These are phyloP conservation scores for Gopherus flavomarginatus DNA, from an alignment of 2,113 vertebrate genomes.

Conservation along the genomic window DNA sequence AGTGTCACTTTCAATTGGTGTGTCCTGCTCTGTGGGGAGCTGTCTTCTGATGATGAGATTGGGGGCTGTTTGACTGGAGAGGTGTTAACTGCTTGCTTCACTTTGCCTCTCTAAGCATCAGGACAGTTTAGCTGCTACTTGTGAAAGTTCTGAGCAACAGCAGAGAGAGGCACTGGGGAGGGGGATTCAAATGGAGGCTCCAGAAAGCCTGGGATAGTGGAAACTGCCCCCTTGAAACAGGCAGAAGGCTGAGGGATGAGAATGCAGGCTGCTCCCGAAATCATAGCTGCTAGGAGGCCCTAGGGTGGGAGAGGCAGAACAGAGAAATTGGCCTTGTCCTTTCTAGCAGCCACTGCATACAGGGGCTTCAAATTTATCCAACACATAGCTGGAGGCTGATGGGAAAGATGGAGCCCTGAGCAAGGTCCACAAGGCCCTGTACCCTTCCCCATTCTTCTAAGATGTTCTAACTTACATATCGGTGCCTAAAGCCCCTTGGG, in stretches of 20 bases:
- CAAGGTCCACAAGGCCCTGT: neutral
- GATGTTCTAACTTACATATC: neutral
- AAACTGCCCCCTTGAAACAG: neutral
- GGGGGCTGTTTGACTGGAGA: neutral
- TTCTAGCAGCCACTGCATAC: neutral
- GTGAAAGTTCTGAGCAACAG: neutral
- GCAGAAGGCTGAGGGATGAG: neutral
- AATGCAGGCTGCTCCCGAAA: neutral
- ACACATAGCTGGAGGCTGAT: neutral
- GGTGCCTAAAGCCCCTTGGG: neutral
- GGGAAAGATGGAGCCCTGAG: neutral
- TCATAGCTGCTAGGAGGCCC: neutral
- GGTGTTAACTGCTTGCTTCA: neutral
- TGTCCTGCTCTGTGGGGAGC: neutral
- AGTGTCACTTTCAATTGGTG: neutral
- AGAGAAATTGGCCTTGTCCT: neutral
- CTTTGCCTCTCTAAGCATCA: neutral
- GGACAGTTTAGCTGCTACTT: neutral
- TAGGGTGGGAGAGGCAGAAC: neutral
- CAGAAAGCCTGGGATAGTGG: neutral
- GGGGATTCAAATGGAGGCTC: neutral
- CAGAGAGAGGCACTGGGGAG: neutral
- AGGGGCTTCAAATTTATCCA: neutral
- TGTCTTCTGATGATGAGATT: neutral
- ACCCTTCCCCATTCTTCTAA: neutral